Evolutionary conservation across 2,113 vertebrate species (phyloP), one percentile per base, ranked within the genome.

Genomic region (Condylura cristata): DNA sequence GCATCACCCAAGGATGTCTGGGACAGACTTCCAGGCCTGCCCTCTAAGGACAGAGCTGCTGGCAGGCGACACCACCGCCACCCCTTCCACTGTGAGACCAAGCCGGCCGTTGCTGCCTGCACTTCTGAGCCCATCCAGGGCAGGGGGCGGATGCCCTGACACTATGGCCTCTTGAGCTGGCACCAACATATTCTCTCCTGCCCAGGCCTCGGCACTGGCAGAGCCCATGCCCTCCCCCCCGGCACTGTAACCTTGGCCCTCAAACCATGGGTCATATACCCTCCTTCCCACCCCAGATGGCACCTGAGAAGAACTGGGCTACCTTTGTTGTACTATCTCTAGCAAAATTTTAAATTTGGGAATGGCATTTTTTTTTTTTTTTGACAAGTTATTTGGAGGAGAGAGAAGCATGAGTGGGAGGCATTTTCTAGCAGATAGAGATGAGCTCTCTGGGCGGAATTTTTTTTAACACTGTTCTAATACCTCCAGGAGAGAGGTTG

Each of bases 401-500:
- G 48, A 95, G 86, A 94, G 82, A 89, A 44, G 87, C 89, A n/a
- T 70, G 96, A 94, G 97, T 97, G 84, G 97, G 97, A 89, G 92
- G 96, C 86, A 85, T 93, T 70, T 96, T 97, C 94, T 30, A 93
- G 91, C 96, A 96, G 91, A 86, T 1, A 94, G 80, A 86, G 89
- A 74, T 30, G 61, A 91, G 89, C 86, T 96, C 94, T 78, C 0
- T 7, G n/a, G 68, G 56, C 3, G 44, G 83, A 46, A 78, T 79
- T 85, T 79, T 79, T 90, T 72, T 87, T 86, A 78, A 76, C n/a
- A 44, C 2, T 17, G 28, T 58, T 78, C 51, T 37, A 26, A 58
- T 0, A 7, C n/a, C 53, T 56, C 78, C 71, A 32, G 89, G 71
- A 81, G 71, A 78, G 84, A 84, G 30, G 71, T 22, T 13, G 20